Percentiles rank a stretch among this genome's conserved stretches.
Conservation (phyloP, 2,888 invertebrate genomes). For the Tillus elongatus region DNA sequence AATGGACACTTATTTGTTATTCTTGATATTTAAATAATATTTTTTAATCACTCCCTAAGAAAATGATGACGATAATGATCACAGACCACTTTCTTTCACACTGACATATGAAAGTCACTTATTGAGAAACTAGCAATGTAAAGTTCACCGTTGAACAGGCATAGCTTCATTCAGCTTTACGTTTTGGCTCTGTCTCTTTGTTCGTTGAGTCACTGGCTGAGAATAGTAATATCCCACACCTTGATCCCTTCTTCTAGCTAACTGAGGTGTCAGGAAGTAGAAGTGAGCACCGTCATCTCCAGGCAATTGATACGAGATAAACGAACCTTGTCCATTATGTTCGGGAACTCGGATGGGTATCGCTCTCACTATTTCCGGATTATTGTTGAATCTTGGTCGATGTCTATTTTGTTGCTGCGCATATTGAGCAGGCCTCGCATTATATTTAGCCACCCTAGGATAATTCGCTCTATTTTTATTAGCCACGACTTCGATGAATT, state of each 20-base stretch:
- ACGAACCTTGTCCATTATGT: conserved; percentile 49
- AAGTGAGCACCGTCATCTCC: conserved; percentile 71
- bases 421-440: conserved; percentile 19
- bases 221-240: conserved; percentile 33
- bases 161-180: too few relatives aligned
- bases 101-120: too few relatives aligned
- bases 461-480: conserved; percentile 22
- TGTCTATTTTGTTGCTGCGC: conserved; percentile 20
- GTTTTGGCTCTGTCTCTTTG: too few relatives aligned
- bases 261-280: conserved; percentile 67
- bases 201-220: too few relatives aligned
- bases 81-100: too few relatives aligned
- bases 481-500: conserved; percentile 47
- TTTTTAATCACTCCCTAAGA: too few relatives aligned
- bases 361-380: conserved; percentile 35
- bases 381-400: too few relatives aligned
- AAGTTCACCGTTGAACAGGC: too few relatives aligned
- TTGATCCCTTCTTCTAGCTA: conserved; percentile 39
- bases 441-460: conserved; percentile 26
- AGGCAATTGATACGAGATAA: conserved; percentile 63
- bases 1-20: too few relatives aligned
- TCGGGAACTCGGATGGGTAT: conserved; percentile 24
- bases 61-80: too few relatives aligned
- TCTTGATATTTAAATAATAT: too few relatives aligned
- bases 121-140: too few relatives aligned